These are phyloP conservation scores for Macrobrachium rosenbergii DNA, from an alignment of 1,140 invertebrate species.

Conservation along the genomic window DNA sequence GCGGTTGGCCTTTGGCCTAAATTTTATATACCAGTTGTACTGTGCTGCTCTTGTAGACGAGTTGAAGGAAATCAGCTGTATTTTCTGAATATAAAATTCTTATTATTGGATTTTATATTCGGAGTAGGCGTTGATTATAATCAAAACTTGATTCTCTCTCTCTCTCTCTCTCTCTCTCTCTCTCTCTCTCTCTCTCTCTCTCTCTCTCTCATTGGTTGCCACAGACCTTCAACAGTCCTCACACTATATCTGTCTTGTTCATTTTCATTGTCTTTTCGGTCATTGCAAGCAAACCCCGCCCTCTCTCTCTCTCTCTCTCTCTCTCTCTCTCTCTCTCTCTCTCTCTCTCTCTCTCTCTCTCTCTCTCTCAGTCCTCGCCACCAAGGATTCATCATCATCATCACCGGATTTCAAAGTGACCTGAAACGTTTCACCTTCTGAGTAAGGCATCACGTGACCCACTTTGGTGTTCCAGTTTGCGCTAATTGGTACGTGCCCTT, in stretches of 20 bases:
- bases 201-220: not conserved
- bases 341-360: conserved; percentile 49
- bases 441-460: not conserved
- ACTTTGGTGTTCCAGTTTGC: no score
- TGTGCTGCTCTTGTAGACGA: no score
- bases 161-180: not conserved
- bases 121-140: no score
- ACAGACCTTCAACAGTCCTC: not conserved
- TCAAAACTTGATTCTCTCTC: not conserved
- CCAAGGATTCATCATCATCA: no score
- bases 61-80: not conserved
- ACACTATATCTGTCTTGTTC: not conserved
- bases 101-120: not conserved
- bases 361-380: not conserved
- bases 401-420: no score
- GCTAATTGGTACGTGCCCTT: no score
- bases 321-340: conserved; percentile 38
- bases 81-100: not conserved
- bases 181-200: no score
- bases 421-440: not conserved
- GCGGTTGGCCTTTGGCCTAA: no score
- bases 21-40: no score
- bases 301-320: conserved; percentile 34
- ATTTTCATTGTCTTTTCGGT: no score
- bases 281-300: not conserved